Evolutionary conservation across 2,888 invertebrate species (phyloP).

Genomic region (Acanthosepion esculentum): DNA sequence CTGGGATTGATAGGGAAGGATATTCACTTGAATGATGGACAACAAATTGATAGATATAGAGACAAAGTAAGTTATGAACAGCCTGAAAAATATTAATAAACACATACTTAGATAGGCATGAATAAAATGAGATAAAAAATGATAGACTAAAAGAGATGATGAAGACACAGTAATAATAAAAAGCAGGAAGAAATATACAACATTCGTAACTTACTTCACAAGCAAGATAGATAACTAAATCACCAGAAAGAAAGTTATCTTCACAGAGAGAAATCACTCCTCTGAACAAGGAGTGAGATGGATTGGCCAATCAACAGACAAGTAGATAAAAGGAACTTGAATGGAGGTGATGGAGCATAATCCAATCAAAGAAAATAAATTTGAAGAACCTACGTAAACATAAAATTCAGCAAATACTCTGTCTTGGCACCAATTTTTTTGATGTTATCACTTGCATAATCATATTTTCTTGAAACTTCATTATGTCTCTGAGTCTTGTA

Average conservation of each 20-base stretch:
- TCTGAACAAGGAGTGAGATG: too few relatives aligned
- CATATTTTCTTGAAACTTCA: background rate
- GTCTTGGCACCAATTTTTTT: background rate
- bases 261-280: too few relatives aligned
- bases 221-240: too few relatives aligned
- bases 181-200: too few relatives aligned
- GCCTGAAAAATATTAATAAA: background rate
- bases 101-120: background rate
- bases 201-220: too few relatives aligned
- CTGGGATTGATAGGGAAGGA: background rate
- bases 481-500: background rate
- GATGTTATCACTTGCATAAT: too few relatives aligned
- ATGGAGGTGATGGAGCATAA: background rate
- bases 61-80: background rate
- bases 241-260: too few relatives aligned
- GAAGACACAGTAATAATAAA: too few relatives aligned
- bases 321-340: background rate
- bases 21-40: background rate
- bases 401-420: background rate
- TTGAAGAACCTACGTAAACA: background rate
- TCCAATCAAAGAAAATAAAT: background rate
- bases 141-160: background rate
- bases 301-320: too few relatives aligned
- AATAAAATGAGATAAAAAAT: background rate
- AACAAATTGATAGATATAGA: background rate